Conservation (phyloP, 2,113 vertebrate genomes). For the Hippocampus mohnikei region DNA sequence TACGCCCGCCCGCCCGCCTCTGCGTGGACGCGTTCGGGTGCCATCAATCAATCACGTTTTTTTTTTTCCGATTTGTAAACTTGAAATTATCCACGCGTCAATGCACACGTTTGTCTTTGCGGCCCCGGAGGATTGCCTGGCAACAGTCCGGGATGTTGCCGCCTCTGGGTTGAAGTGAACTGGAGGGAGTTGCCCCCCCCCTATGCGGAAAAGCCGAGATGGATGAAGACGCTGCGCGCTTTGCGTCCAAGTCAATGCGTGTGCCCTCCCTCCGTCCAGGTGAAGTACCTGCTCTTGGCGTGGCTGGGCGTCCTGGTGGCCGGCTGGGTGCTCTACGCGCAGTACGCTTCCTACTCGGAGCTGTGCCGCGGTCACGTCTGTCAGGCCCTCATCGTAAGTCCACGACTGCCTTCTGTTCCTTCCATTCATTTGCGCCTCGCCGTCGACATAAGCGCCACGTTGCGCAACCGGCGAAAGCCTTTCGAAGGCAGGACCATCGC, state of each 20-base stretch:
- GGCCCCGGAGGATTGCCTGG: too few species aligned
- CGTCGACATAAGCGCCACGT: too few species aligned
- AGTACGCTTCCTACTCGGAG: slow-evolving; percentile 89
- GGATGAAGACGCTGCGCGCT: neutral
- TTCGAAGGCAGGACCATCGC: too few species aligned
- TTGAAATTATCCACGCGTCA: too few species aligned
- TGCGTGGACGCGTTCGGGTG: too few species aligned
- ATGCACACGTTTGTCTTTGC: too few species aligned
- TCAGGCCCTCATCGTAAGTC: slow-evolving; percentile 90
- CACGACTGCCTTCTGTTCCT: neutral
- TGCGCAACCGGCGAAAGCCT: too few species aligned
- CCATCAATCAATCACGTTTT: neutral
- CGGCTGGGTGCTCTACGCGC: slow-evolving; percentile 93
- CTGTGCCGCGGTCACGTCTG: slow-evolving; percentile 90
- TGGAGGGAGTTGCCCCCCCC: too few species aligned
- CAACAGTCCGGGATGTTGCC: too few species aligned
- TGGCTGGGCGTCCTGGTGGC: slow-evolving; percentile 88
- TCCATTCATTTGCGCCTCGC: neutral
- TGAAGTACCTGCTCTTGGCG: slow-evolving; percentile 87
- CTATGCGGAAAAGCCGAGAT: too few species aligned
- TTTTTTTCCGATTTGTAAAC: too few species aligned
- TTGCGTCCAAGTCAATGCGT: neutral
- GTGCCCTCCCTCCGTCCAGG: slow-evolving; percentile 88
- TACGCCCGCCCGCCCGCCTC: neutral
- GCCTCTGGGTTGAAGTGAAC: too few species aligned